Evolutionary conservation across 2,888 invertebrate genomes (phyloP).

Genomic region (Smittia sp.): DNA sequence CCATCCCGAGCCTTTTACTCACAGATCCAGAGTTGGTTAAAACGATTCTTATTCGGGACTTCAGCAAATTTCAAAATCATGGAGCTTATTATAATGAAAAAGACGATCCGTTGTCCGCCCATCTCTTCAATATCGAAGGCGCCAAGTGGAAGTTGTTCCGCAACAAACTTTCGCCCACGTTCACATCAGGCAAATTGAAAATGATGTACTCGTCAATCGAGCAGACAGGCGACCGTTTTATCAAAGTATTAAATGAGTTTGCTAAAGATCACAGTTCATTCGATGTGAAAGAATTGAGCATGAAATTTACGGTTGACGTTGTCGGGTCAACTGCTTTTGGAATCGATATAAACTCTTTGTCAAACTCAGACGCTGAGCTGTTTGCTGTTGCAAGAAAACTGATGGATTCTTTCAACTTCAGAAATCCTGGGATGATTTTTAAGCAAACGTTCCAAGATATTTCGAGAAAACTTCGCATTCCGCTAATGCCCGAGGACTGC

Average conservation of each 20-base stretch:
- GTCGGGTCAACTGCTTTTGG: conserved; percentile 49
- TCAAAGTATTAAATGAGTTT: conserved; percentile 27
- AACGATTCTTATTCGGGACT: conserved; percentile 43
- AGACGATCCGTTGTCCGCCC: conserved; percentile 43
- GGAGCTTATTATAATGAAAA: conserved; percentile 43
- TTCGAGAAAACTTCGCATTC: background rate
- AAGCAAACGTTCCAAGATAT: background rate
- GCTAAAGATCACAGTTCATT: background rate
- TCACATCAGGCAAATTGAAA: conserved; percentile 45
- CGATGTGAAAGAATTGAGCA: background rate
- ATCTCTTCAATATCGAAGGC: conserved; percentile 43
- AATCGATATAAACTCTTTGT: conserved; percentile 45
- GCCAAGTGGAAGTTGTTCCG: conserved; percentile 43
- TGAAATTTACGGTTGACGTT: background rate
- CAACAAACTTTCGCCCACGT: conserved; percentile 43
- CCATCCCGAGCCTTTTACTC: conserved; percentile 42
- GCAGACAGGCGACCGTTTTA: conserved; percentile 44
- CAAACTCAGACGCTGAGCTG: conserved; percentile 45
- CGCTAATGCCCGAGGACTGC: background rate
- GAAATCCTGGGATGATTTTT: background rate
- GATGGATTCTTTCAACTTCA: background rate
- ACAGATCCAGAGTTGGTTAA: conserved; percentile 42
- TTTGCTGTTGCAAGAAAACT: conserved; percentile 39
- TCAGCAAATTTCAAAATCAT: conserved; percentile 43
- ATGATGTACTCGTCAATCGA: conserved; percentile 46